phyloP scores from a whole-genome alignment of 2,797 vertebrate genomes.

The Muscicapa striata region DNA sequence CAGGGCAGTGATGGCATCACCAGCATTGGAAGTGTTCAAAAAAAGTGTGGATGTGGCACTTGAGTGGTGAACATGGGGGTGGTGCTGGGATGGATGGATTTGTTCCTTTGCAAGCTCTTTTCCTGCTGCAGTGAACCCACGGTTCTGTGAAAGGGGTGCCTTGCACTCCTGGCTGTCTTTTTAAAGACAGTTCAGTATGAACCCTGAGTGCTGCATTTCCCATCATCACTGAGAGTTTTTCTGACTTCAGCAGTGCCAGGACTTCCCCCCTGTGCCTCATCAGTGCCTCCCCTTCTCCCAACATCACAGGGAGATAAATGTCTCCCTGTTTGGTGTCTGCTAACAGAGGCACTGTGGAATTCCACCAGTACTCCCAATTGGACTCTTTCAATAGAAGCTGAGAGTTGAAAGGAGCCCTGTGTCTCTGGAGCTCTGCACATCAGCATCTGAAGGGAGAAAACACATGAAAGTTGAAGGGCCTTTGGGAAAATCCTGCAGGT shows the following conservation, averaged over 20 bases:
- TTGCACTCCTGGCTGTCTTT: not conserved
- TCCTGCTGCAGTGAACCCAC: not conserved
- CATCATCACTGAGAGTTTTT: not conserved
- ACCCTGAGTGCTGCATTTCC: not conserved
- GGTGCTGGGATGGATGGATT: not conserved
- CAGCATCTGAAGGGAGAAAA: conserved; percentile 8
- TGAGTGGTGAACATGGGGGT: not conserved
- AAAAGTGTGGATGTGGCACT: not conserved
- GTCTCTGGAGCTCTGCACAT: not conserved
- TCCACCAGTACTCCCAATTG: not conserved
- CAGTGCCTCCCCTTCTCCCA: not conserved
- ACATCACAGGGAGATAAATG: not conserved
- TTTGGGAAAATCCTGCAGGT: not conserved
- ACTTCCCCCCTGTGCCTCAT: not conserved
- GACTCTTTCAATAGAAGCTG: not conserved
- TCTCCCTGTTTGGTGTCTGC: not conserved
- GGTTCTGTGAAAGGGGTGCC: not conserved
- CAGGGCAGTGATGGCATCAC: not conserved
- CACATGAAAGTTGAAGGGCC: not conserved
- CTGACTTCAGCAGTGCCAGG: not conserved
- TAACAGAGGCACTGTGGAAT: not conserved
- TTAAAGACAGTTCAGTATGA: not conserved
- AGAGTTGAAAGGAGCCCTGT: conserved; percentile 11
- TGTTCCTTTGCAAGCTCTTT: not conserved
- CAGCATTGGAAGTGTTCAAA: accelerated